Base-by-base conservation (phyloP, 2,113 vertebrate genomes). In the Oreochromis niloticus region DNA sequence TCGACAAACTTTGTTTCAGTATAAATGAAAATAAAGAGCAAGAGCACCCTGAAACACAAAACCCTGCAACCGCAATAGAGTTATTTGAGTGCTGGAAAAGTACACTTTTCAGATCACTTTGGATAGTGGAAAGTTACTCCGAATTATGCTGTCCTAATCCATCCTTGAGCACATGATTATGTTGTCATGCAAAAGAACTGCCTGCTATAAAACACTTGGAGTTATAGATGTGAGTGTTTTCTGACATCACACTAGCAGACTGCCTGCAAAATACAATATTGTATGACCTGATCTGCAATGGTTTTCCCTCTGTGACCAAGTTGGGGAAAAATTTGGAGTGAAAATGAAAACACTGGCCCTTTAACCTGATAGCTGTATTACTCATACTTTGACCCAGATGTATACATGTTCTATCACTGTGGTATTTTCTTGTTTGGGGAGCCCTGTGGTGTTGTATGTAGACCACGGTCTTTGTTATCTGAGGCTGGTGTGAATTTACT, bases 321-420 rank as follows among this genome's bases (percentile, higher is more conserved):
- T 92, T 92, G 73, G 86, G 87, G 46, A 84, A 80, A 87, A 80
- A 90, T 81, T 19, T 94, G 89, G 93, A 84, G 27, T 24, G 61
- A 85, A 93, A 71, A 82, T 68, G 27, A 82, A 92, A 91, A 89
- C 75, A 30, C 7, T 41, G 56, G 82, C 81, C 19, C 48, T 57
- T 52, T 43, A 86, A 91, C 54, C 82, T 5, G 85, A 91, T 75
- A 83, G 63, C 84, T 84, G 84, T 16, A 89, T 94, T 84, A 92
- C 87, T 93, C 90, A 91, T 56, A 39, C 59, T 66, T 7, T 84
- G 81, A 90, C 83, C 85, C 78, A 24, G n/a, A 68, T 82, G 66
- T 57, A 79, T 52, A 81, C 9, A 6, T 73, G 54, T 87, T 81
- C 36, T 68, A 36, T 88, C 6, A 17, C 39, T 80, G 81, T 83